Conservation (phyloP, 1,140 invertebrate species). For the Listronotus bonariensis region DNA sequence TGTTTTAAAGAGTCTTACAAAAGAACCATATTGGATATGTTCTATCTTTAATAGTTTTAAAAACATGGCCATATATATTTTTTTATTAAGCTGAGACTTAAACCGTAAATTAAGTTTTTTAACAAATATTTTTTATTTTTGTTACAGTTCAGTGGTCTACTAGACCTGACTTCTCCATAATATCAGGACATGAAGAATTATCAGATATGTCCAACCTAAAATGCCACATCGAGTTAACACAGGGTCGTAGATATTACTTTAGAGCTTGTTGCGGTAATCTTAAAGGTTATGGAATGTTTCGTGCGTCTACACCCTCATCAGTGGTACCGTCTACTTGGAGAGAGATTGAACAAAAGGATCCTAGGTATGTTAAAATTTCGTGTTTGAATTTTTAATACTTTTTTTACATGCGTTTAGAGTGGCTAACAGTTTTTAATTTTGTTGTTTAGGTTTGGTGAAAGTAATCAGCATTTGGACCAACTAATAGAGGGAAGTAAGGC, state of each 20-base stretch:
- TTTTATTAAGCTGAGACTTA: too few species aligned
- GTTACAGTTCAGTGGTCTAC: slow-evolving; percentile 84
- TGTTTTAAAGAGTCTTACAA: too few species aligned
- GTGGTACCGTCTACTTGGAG: slow-evolving; percentile 92
- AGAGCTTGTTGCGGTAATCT: slow-evolving; percentile 85
- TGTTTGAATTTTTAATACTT: too few species aligned
- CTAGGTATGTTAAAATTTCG: slow-evolving; percentile 44
- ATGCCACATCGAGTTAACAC: slow-evolving; percentile 71
- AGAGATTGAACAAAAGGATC: slow-evolving; percentile 70
- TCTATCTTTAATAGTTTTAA: too few species aligned
- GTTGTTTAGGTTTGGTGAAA: slow-evolving; percentile 63
- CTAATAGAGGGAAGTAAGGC: slow-evolving; percentile 73
- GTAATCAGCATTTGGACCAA: slow-evolving; percentile 73
- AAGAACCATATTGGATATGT: too few species aligned
- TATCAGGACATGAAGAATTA: slow-evolving; percentile 79
- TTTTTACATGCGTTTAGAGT: too few species aligned
- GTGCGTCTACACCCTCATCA: slow-evolving; percentile 74
- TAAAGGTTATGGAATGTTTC: slow-evolving; percentile 85
- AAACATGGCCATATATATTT: too few species aligned
- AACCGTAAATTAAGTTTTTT: too few species aligned
- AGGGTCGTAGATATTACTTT: slow-evolving; percentile 86
- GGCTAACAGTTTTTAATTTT: too few species aligned
- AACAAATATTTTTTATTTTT: background rate
- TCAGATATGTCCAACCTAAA: slow-evolving; percentile 67
- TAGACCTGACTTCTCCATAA: slow-evolving; percentile 75